These are phyloP conservation scores for Sarcophaga caerulescens DNA, from an alignment of 2,888 invertebrate genomes.

Conservation along the genomic window DNA sequence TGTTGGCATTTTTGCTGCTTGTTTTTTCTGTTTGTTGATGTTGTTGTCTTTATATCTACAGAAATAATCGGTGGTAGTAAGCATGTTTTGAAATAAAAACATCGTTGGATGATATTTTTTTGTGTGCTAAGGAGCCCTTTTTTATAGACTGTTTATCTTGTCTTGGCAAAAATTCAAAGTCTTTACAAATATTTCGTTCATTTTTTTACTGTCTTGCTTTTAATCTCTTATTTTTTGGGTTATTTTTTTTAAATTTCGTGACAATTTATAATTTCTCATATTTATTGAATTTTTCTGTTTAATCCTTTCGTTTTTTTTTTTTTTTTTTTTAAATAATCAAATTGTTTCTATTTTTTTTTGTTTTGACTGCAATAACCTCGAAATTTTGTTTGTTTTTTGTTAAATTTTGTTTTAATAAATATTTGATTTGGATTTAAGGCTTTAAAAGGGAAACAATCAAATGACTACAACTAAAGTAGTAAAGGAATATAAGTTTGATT, in stretches of 20 bases:
- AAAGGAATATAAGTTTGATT: too few relatives aligned
- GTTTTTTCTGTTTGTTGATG: too few relatives aligned
- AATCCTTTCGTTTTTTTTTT: background rate
- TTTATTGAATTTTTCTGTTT: background rate
- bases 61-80: constrained; percentile 23
- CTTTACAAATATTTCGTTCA: background rate
- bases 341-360: background rate
- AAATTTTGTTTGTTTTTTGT: background rate
- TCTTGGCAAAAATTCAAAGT: background rate
- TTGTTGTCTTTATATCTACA: background rate
- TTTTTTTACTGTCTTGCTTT: background rate
- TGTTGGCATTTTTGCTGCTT: constrained; percentile 23
- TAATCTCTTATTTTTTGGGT: background rate
- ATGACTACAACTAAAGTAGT: too few relatives aligned
- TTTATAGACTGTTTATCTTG: too few relatives aligned
- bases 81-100: constrained; percentile 22
- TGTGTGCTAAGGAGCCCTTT: too few relatives aligned
- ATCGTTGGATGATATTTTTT: background rate
- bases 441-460: too few relatives aligned
- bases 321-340: constrained; percentile 3
- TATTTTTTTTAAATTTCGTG: constrained; percentile 20
- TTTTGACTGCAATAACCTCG: background rate
- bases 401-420: constrained; percentile 23
- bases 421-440: background rate
- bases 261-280: constrained; percentile 50